Evolutionary conservation across 2,113 vertebrate species (phyloP).

Genomic region (Macquaria australasica): DNA sequence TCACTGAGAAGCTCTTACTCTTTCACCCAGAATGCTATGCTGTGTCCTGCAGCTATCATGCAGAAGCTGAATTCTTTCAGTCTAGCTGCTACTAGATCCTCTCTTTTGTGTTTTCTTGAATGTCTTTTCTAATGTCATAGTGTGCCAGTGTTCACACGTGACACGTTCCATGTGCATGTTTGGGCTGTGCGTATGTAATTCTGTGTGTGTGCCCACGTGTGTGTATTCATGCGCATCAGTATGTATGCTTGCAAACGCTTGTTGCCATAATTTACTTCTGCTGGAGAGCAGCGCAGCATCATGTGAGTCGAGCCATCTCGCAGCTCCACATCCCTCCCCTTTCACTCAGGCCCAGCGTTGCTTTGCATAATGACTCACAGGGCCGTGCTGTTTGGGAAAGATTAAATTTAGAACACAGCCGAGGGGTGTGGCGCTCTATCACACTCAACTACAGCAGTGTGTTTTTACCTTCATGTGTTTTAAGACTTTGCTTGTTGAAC

Average conservation of each 20-base stretch:
- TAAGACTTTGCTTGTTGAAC: conserved; percentile 38
- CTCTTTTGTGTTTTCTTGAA: neutral
- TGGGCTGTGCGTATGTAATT: neutral
- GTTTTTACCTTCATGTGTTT: conserved; percentile 25
- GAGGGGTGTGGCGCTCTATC: conserved; percentile 48
- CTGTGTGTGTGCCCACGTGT: neutral
- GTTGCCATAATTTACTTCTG: conserved; percentile 34
- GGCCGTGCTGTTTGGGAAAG: conserved; percentile 50
- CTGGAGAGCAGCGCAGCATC: conserved; percentile 1
- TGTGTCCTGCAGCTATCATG: conserved; percentile 18
- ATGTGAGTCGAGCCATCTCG: conserved; percentile 10
- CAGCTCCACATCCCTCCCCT: conserved; percentile 6
- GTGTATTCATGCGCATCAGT: conserved; percentile 22
- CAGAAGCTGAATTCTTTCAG: conserved; percentile 3
- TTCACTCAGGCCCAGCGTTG: conserved; percentile 16
- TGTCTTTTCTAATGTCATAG: conserved; percentile 27
- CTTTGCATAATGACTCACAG: conserved; percentile 78
- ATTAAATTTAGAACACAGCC: conserved; percentile 79
- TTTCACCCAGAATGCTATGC: conserved; percentile 21
- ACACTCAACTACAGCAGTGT: conserved; percentile 21
- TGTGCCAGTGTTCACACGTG: conserved; percentile 17
- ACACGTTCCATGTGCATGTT: neutral
- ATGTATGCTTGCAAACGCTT: conserved; percentile 25
- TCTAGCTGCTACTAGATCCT: neutral
- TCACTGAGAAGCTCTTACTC: neutral